phyloP scores from a whole-genome alignment of 2,113 vertebrate species.

The Suricata suricatta region DNA sequence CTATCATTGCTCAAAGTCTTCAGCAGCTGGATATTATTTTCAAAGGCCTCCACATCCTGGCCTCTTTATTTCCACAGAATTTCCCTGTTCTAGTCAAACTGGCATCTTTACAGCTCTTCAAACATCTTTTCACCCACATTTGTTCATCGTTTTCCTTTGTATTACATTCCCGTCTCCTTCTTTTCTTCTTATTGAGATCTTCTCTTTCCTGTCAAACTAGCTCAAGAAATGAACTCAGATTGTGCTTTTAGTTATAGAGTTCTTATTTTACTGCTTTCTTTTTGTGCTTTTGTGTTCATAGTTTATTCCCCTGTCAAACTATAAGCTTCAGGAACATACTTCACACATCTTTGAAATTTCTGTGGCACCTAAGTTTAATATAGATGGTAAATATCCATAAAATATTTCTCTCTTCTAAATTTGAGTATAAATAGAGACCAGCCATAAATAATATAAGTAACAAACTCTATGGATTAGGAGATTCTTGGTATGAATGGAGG shows the following conservation, averaged over 20 bases:
- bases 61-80: slow-evolving; percentile 36
- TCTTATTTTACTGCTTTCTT: neutral
- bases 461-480: neutral
- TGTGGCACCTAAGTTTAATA: neutral
- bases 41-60: neutral
- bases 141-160: slow-evolving; percentile 41
- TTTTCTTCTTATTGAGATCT: slow-evolving; percentile 45
- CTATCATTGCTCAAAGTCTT: slow-evolving; percentile 2
- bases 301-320: neutral
- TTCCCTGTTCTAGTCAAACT: neutral
- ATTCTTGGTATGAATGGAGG: neutral
- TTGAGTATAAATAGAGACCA: neutral
- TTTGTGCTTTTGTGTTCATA: neutral
- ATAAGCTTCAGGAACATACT: neutral
- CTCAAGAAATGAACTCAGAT: slow-evolving; percentile 19
- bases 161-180: neutral
- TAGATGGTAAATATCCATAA: neutral
- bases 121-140: slow-evolving; percentile 6
- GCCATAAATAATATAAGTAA: neutral
- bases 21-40: slow-evolving; percentile 19
- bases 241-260: neutral
- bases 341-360: slow-evolving; percentile 14
- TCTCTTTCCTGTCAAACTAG: slow-evolving; percentile 1
- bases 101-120: slow-evolving; percentile 23
- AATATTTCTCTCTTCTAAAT: neutral